Evolutionary conservation across 2,888 invertebrate species (phyloP).

Genomic region (Athalia rosae): DNA sequence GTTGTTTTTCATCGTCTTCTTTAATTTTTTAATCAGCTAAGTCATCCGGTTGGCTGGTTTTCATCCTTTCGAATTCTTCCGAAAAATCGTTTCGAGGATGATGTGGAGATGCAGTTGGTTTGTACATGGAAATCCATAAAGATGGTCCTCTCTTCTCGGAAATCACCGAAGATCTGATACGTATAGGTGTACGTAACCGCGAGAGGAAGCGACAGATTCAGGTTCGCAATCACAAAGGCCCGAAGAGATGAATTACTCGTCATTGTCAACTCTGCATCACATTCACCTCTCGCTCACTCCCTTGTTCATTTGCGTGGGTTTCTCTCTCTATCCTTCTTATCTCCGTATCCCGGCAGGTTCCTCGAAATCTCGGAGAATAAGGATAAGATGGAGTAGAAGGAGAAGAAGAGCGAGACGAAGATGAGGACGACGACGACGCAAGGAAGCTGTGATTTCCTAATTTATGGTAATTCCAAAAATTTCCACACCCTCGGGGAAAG

Average conservation of each 20-base stretch:
- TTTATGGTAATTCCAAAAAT: constrained; percentile 48
- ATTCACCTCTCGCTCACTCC: constrained; percentile 48
- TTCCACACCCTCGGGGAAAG: not conserved
- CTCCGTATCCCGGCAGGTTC: not conserved
- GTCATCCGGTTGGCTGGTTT: too few relatives aligned
- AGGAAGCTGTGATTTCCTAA: constrained; percentile 46
- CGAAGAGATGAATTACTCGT: constrained; percentile 56
- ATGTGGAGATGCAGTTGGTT: not conserved
- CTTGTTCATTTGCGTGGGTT: not conserved
- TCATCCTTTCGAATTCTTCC: too few relatives aligned
- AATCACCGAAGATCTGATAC: not conserved
- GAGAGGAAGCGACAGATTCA: constrained; percentile 2
- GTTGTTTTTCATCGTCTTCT: too few relatives aligned
- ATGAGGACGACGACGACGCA: not conserved
- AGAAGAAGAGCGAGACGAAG: too few relatives aligned
- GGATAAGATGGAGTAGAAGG: not conserved
- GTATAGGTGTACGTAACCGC: not conserved
- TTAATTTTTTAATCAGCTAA: too few relatives aligned
- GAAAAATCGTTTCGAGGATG: too few relatives aligned
- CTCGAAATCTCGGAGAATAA: not conserved
- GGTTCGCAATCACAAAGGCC: constrained; percentile 30
- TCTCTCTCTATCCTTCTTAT: not conserved
- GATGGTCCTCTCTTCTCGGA: not conserved
- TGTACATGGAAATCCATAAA: not conserved
- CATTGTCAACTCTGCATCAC: constrained; percentile 50